phyloP scores from a whole-genome alignment of 2,113 vertebrate genomes.

The Apodemus speciosus region DNA sequence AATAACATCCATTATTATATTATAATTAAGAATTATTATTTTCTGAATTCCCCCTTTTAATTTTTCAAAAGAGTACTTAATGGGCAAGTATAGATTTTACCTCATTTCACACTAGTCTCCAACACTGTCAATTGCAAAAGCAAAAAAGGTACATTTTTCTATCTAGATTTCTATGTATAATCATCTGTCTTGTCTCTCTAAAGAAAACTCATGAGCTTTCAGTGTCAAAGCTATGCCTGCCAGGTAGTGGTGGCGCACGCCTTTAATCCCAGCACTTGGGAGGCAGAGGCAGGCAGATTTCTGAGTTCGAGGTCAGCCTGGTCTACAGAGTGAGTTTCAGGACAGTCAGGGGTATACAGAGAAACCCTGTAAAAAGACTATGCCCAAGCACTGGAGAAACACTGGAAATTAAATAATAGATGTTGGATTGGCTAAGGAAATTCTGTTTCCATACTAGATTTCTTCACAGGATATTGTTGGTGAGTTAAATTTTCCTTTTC shows the following conservation, averaged over 20 bases:
- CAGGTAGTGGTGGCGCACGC: too few species aligned
- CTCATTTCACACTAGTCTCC: neutral
- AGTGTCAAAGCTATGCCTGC: neutral
- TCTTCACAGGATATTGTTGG: neutral
- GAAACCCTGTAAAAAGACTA: neutral
- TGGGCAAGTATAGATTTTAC: neutral
- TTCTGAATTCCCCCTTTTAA: neutral
- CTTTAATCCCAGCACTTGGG: too few species aligned
- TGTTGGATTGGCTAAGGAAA: neutral
- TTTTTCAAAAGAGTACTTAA: neutral
- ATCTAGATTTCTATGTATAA: neutral
- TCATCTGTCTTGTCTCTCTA: neutral
- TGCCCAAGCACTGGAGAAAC: neutral
- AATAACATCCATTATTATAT: too few species aligned
- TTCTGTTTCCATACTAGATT: constrained; percentile 32
- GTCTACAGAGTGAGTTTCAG: too few species aligned
- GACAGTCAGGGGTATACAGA: too few species aligned
- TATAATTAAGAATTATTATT: neutral
- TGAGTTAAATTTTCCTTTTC: constrained; percentile 36
- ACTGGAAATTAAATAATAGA: neutral
- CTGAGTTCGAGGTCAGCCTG: too few species aligned
- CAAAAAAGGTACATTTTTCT: neutral
- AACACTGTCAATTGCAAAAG: neutral
- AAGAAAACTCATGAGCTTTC: neutral
- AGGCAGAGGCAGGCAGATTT: too few species aligned